These are phyloP conservation scores for Todus mexicanus DNA, from an alignment of 2,797 vertebrate genomes.

Conservation along the genomic window DNA sequence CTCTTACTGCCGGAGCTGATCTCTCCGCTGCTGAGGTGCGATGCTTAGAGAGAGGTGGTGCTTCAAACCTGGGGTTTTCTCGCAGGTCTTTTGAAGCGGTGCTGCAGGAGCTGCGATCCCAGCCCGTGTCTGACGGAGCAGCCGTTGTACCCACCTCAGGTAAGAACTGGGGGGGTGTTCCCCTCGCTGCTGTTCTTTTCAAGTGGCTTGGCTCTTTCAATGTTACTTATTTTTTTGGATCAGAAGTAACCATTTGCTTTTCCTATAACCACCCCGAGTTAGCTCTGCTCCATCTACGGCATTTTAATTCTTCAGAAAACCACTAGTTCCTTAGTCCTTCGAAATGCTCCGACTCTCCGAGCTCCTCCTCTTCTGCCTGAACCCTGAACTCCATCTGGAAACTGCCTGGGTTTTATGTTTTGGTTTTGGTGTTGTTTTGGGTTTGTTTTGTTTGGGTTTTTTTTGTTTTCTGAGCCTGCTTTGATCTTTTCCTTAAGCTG, in stretches of 20 bases:
- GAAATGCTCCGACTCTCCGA: background rate
- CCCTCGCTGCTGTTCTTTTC: background rate
- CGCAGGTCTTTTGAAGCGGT: background rate
- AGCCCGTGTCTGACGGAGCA: background rate
- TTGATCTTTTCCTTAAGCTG: slow-evolving; percentile 55
- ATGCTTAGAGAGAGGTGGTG: background rate
- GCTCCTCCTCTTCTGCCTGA: slow-evolving; percentile 25
- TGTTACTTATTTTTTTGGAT: background rate
- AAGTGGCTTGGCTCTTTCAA: background rate
- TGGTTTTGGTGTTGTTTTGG: too few species aligned
- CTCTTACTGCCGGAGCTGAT: background rate
- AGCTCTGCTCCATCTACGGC: background rate
- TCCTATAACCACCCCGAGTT: background rate
- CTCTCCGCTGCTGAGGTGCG: background rate
- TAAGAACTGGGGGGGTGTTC: background rate
- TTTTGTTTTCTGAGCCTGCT: background rate
- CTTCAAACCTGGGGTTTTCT: background rate
- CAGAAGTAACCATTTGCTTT: background rate
- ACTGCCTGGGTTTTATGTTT: background rate
- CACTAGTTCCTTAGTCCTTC: background rate
- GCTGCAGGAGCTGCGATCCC: background rate
- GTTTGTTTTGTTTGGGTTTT: too few species aligned
- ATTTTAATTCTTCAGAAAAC: background rate
- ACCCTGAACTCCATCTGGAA: slow-evolving; percentile 45
- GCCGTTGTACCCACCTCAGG: background rate